Percentiles rank a stretch among this genome's conserved stretches.
phyloP scores from a whole-genome alignment of 2,797 vertebrate genomes.

The Enteromius mattozi region DNA sequence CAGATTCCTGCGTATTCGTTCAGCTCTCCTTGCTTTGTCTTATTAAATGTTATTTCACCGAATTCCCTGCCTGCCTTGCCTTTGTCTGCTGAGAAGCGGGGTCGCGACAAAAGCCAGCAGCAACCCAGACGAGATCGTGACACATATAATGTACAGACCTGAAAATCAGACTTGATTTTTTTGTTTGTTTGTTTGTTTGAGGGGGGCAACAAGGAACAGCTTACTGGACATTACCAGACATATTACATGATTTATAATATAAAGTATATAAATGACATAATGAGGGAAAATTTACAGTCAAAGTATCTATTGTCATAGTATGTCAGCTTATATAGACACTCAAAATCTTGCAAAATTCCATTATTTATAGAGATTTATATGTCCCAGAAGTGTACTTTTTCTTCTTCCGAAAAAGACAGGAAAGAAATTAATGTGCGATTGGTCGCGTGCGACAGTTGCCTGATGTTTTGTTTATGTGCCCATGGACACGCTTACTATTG shows the following conservation, averaged over 20 bases:
- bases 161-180: too few relatives aligned
- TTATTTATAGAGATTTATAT: neutral
- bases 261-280: neutral
- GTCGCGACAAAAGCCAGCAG: too few relatives aligned
- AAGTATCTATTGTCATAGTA: neutral
- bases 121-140: too few relatives aligned
- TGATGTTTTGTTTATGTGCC: slow-evolving; percentile 52
- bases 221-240: neutral
- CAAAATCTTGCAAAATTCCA: neutral
- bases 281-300: neutral
- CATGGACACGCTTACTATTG: slow-evolving; percentile 49
- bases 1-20: too few relatives aligned
- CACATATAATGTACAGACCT: neutral
- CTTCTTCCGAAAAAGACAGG: slow-evolving; percentile 27
- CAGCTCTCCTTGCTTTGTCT: too few relatives aligned
- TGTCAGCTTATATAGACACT: neutral
- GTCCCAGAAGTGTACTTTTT: slow-evolving; percentile 8
- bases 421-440: slow-evolving; percentile 39
- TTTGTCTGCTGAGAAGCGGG: too few relatives aligned
- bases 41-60: too few relatives aligned
- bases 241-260: slow-evolving; percentile 1
- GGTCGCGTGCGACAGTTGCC: slow-evolving; percentile 22
- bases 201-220: neutral
- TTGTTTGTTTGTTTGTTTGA: too few relatives aligned
- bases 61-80: too few relatives aligned